phyloP scores from a whole-genome alignment of 2,113 vertebrate genomes.

The Limnothrissa miodon region DNA sequence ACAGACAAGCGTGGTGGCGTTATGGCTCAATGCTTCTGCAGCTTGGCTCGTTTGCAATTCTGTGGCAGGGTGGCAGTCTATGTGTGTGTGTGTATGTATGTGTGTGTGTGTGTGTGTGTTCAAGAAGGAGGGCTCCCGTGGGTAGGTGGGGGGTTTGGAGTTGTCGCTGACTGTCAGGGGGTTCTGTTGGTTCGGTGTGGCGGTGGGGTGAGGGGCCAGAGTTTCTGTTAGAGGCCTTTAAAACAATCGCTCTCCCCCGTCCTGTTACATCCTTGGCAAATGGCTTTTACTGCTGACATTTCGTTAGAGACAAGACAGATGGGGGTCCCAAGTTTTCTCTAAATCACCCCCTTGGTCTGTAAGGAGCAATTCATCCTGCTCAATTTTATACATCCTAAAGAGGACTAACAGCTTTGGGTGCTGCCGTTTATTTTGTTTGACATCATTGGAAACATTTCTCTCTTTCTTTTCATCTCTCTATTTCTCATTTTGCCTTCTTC shows the following conservation, averaged over 20 bases:
- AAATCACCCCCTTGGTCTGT: slow-evolving; percentile 65
- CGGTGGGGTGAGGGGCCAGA: slow-evolving; percentile 64
- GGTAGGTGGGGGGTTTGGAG: background rate
- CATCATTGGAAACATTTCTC: slow-evolving; percentile 55
- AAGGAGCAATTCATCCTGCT: slow-evolving; percentile 62
- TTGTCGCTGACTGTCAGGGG: background rate
- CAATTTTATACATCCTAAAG: slow-evolving; percentile 59
- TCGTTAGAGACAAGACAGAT: slow-evolving; percentile 78
- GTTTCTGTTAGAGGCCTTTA: slow-evolving; percentile 72
- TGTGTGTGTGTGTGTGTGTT: background rate
- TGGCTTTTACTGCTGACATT: slow-evolving; percentile 67
- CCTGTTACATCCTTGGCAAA: slow-evolving; percentile 44
- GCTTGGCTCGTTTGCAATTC: slow-evolving; percentile 55
- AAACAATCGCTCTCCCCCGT: slow-evolving; percentile 55
- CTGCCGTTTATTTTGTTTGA: slow-evolving; percentile 50
- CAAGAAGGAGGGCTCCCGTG: background rate
- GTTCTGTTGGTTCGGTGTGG: slow-evolving; percentile 46
- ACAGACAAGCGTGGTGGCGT: slow-evolving; percentile 71
- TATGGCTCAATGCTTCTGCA: slow-evolving; percentile 68
- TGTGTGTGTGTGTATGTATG: background rate
- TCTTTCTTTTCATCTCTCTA: slow-evolving; percentile 16
- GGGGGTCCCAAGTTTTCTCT: slow-evolving; percentile 71
- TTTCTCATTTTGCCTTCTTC: background rate
- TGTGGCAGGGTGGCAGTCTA: background rate
- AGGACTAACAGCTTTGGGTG: slow-evolving; percentile 50